Base-by-base conservation (phyloP, 2,888 invertebrate genomes). In the Temnothorax unifasciatus region DNA sequence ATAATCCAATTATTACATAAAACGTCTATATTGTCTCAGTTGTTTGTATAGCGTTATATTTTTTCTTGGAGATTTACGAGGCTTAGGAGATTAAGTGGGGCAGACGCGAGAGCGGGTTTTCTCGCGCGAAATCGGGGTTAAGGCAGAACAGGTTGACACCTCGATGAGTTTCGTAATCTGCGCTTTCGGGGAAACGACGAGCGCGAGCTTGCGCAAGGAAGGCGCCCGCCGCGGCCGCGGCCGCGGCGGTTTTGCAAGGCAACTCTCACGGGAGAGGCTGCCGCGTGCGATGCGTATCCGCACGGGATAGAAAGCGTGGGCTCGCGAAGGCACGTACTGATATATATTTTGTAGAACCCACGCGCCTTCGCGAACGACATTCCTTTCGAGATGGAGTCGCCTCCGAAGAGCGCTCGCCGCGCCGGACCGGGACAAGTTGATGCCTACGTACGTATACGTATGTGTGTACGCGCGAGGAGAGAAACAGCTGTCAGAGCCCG, bases 301-400 rank as follows among this genome's bases (percentile, higher is more conserved):
- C 66, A 50, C 82, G 75, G 25, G 82, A 79, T 59, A 76, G 76
- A 73, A 82, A 88, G 90, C 87, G 90, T 90, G 90, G 89, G 89
- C 86, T 38, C 76, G 82, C 47, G 76, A 88, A 86, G 84, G 75
- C 84, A 89, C 81, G 41, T 44, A 88, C 89, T 85, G 86, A 90
- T 90, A 90, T 87, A 90, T 87, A 90, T 90, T 90, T 90, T 84
- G 88, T 86, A 85, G 87, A 34, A 84, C 90, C 90, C 87, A 88
- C 90, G 87, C 90, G 69, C 64, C 84, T 68, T 87, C 85, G 68
- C 85, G 88, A 85, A 85, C 89, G 85, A 83, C 92, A 92, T 92
- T 92, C 92, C 92, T 87, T 88, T 89, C 85, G 82, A 87, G 90
- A 89, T 89, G 88, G 87, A 86, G 88, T 87, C 84, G 82, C 86